These are phyloP conservation scores for Hassar affinis DNA, from an alignment of 2,113 vertebrate genomes.

Conservation along the genomic window DNA sequence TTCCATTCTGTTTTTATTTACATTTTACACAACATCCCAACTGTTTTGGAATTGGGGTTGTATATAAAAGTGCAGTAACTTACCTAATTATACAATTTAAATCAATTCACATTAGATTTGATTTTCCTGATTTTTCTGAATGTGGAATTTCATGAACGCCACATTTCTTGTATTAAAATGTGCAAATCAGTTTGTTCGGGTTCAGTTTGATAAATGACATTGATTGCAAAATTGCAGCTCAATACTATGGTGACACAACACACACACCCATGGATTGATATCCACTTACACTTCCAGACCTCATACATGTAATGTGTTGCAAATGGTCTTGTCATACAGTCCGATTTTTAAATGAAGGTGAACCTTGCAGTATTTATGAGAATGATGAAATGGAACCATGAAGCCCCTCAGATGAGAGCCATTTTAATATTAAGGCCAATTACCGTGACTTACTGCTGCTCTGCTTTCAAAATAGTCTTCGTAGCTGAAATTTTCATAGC, in stretches of 20 bases:
- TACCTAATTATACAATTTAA: background rate
- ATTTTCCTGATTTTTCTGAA: background rate
- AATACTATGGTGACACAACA: background rate
- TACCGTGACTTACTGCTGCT: background rate
- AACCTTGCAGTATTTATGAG: background rate
- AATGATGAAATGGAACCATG: background rate
- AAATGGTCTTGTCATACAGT: background rate
- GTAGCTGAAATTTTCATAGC: background rate
- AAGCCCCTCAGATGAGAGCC: background rate
- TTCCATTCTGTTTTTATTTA: too few relatives aligned
- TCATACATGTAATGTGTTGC: background rate
- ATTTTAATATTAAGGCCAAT: constrained; percentile 11
- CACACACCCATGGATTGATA: background rate
- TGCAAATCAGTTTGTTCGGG: background rate
- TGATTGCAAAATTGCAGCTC: background rate
- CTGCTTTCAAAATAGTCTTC: background rate
- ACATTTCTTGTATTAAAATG: background rate
- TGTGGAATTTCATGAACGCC: background rate
- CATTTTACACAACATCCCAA: too few relatives aligned
- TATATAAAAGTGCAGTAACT: background rate
- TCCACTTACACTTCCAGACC: too few relatives aligned
- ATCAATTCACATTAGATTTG: background rate
- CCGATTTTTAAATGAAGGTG: background rate
- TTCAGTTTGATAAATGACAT: background rate
- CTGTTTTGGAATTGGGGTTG: too few relatives aligned